Evolutionary conservation across 1,140 invertebrate genomes (phyloP), one percentile per base, ranked within the genome.

Genomic region (Aphis craccivora): DNA sequence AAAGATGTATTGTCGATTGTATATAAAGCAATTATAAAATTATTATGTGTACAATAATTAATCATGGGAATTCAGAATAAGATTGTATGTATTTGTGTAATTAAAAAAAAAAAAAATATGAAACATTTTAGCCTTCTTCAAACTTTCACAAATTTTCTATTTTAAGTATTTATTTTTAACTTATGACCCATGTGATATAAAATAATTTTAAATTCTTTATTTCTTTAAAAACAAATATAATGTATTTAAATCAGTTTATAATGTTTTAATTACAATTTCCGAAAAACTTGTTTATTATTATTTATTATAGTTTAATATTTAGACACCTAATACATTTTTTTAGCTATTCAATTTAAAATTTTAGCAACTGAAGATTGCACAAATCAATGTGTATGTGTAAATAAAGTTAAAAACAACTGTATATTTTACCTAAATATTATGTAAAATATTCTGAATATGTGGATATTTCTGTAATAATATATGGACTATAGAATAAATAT

Each of bases 1-100:
- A 92, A 91, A 83, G 90, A 51, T 40, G 48, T 51, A 92, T 92
- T 92, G 90, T 92, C 6, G 45, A 48, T 81, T 92, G 90, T 92
- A 83, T 83, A 37, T 92, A 51, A 92, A 81, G 18, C 22, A 91
- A 76, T 91, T 91, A 91, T 91, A 91, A 20, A 83, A 83, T 53
- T 37, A 76, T 92, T 92, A 37, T 40, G 9, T 40, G 23, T 37
- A 48, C 22, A 51, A 45, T 37, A 48, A 92, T 92, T 92, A 92
- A 92, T n/a, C 51, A 92, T 92, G 90, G 90, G 90, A 92, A 92
- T 83, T 83, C n/a, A 51, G 22, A 81, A 83, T 6, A 37, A 43
- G 18, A 60, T 55, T 90, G 35, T 53, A 55, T n/a, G 25, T 67
- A 90, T 90, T 90, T 45, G 25, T 90, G 53, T 90, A 67, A 90